Percentiles rank a stretch among this genome's conserved stretches.
phyloP scores from a whole-genome alignment of 2,888 invertebrate species.

The Campoletis raptor region DNA sequence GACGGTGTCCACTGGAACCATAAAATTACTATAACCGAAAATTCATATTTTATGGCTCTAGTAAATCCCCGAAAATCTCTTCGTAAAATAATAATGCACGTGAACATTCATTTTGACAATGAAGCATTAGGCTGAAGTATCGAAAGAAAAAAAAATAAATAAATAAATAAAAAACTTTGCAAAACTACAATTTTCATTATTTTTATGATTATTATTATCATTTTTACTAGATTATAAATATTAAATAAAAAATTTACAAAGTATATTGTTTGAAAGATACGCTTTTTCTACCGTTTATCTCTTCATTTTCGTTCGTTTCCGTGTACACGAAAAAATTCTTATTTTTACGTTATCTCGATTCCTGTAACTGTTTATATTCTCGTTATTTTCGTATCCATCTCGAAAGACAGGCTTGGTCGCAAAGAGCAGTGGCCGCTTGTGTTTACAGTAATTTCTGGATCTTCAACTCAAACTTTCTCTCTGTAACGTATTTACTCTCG shows the following conservation, averaged over 20 bases:
- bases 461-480: conserved; percentile 46
- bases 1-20: conserved; percentile 6
- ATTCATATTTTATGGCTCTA: conserved; percentile 17
- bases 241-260: not conserved
- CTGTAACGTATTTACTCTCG: conserved; percentile 17
- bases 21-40: conserved; percentile 26
- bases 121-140: not conserved
- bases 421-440: conserved; percentile 44
- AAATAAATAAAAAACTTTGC: not conserved
- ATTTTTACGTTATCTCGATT: not conserved
- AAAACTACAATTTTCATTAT: not conserved
- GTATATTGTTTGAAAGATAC: not conserved
- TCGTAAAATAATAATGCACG: not conserved
- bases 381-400: conserved; percentile 34
- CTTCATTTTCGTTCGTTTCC: not conserved
- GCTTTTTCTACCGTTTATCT: not conserved
- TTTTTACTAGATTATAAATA: not conserved
- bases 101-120: not conserved
- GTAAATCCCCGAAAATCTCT: not conserved
- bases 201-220: not conserved
- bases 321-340: not conserved
- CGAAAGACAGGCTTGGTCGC: not conserved
- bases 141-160: not conserved
- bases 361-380: not conserved
- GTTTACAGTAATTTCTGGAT: conserved; percentile 9